A percentile compares a stretch with the other conserved stretches of the same genome.
Conservation (phyloP, 2,113 vertebrate species). For the Eonycteris spelaea region DNA sequence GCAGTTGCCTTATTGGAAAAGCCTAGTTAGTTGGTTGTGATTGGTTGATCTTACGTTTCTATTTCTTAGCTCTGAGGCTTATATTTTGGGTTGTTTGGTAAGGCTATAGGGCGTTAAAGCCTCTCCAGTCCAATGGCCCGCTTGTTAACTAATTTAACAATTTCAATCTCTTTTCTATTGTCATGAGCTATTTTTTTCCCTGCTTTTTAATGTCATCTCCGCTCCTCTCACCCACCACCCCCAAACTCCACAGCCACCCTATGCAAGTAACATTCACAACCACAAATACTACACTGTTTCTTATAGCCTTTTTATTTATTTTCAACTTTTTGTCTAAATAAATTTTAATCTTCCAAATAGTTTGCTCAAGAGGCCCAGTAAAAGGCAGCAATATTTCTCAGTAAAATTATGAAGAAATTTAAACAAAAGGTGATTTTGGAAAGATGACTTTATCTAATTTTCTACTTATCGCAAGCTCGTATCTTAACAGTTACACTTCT, state of each 20-base stretch:
- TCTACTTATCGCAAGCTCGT: background rate
- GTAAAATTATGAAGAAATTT: background rate
- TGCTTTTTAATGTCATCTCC: background rate
- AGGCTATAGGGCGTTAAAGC: background rate
- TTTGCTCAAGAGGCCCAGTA: background rate
- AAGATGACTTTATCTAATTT: background rate
- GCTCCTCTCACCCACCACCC: too few species aligned
- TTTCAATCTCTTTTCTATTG: background rate
- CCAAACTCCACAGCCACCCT: background rate
- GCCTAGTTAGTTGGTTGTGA: background rate
- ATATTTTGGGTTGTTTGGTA: background rate
- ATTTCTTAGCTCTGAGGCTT: background rate
- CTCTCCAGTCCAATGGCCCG: background rate
- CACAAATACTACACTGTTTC: background rate
- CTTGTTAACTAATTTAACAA: background rate
- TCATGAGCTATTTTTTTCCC: background rate
- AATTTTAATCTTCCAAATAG: background rate
- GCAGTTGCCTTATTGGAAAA: background rate
- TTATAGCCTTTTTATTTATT: background rate
- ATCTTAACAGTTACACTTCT: background rate
- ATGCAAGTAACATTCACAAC: background rate
- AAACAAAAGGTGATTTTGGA: background rate
- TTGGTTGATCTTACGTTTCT: background rate
- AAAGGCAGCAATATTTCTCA: background rate
- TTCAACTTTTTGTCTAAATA: background rate